Evolutionary conservation across 2,888 invertebrate species (phyloP).

Genomic region (Steinernema scapterisci): DNA sequence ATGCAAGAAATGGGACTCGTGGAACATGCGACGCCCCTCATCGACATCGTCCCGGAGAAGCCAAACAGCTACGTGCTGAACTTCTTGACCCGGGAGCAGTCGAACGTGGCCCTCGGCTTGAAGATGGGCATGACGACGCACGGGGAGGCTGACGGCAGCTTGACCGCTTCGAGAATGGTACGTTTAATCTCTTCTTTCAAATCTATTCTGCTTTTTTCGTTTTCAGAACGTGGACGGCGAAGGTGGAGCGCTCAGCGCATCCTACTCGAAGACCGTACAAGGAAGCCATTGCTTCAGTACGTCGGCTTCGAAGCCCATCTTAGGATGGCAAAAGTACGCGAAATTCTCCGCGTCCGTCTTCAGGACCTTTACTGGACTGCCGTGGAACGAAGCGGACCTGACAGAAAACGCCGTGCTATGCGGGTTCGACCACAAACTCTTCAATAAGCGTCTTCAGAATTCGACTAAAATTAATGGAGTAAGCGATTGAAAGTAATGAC

Average conservation of each 20-base stretch:
- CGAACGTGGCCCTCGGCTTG: conserved; percentile 54
- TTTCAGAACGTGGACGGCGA: conserved; percentile 51
- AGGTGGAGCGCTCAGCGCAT: conserved; percentile 55
- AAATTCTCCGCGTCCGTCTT: conserved; percentile 41
- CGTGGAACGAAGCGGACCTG: conserved; percentile 63
- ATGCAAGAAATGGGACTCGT: conserved; percentile 77
- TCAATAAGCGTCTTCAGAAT: conserved; percentile 50
- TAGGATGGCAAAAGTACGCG: conserved; percentile 71
- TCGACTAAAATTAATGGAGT: conserved; percentile 57
- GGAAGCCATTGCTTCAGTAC: conserved; percentile 81
- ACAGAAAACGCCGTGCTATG: conserved; percentile 60
- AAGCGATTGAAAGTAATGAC: conserved; percentile 30
- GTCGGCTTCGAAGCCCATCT: conserved; percentile 82
- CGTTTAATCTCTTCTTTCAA: not conserved
- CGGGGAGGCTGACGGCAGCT: conserved; percentile 59
- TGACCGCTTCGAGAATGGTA: conserved; percentile 51
- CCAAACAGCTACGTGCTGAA: conserved; percentile 75
- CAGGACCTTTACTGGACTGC: conserved; percentile 53
- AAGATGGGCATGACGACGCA: conserved; percentile 63
- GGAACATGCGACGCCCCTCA: conserved; percentile 81
- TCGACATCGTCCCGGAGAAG: conserved; percentile 81
- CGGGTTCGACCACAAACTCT: conserved; percentile 52
- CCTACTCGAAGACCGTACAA: conserved; percentile 61
- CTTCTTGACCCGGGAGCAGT: conserved; percentile 82
- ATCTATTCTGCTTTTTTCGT: conserved; percentile 29